Conservation (phyloP, 2,113 vertebrate genomes). For the Rattus rattus region DNA sequence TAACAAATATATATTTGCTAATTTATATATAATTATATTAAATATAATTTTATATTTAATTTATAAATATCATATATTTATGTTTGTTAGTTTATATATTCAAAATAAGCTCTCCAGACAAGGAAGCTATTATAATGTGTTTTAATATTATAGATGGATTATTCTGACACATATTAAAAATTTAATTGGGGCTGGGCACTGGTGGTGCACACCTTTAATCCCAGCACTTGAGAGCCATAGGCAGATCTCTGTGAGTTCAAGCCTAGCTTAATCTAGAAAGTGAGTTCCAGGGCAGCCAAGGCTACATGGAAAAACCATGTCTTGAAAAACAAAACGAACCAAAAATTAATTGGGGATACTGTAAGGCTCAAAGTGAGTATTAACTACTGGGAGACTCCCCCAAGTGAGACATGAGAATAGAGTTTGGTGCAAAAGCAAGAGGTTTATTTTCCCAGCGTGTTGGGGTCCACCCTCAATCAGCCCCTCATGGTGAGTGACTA, state of each 20-base stretch:
- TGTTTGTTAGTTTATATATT: neutral
- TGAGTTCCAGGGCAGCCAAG: neutral
- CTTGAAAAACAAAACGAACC: neutral
- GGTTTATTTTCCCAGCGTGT: no score
- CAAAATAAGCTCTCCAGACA: neutral
- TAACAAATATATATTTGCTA: neutral
- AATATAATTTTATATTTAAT: no score
- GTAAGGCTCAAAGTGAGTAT: no score
- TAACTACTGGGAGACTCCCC: no score
- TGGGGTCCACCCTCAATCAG: no score
- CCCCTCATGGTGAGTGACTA: no score
- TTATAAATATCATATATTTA: no score
- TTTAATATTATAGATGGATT: neutral
- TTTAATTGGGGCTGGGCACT: neutral
- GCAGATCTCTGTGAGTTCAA: neutral
- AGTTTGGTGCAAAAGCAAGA: no score
- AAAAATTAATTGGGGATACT: conserved; percentile 24
- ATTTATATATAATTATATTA: no score
- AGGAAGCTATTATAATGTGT: neutral
- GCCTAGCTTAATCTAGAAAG: no score
- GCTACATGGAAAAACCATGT: neutral
- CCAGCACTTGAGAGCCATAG: neutral
- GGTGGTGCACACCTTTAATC: neutral
- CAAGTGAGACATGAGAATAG: no score
- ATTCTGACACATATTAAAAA: neutral